Base-by-base conservation (phyloP, 2,888 invertebrate genomes). In the Saturnia pavonia region DNA sequence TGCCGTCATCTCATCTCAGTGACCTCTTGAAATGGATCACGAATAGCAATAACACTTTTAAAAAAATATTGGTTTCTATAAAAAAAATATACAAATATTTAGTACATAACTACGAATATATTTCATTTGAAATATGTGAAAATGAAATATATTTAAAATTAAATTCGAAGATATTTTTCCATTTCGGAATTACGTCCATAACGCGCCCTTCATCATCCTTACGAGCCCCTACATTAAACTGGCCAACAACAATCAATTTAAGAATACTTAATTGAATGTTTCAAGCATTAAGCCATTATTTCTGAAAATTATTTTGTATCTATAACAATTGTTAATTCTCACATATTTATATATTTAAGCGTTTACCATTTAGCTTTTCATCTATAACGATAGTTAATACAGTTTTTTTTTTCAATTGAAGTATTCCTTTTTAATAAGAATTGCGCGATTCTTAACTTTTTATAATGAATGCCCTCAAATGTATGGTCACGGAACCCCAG, bases 1-100 rank as follows among this genome's bases (percentile, higher is more conserved):
- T 75, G 77, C 76, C 74, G 80, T 81, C 22, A 63, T 40, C 34
- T 48, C 54, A 48, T 48, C 19, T 48, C 48, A n/a, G 65, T 42
- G n/a, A 40, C 57, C 66, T 65, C 69, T 69, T 34, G 57, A 60
- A 60, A 60, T 60, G 12, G 6, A 27, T 14, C 6, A 60, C 57
- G 6, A 60, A 60, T 60, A 27, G 12, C 19, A 48, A 48, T 48
- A 48, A 48, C 16, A 48, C 48, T 48, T 16, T 48, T 48, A 1
- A 48, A 19, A 48, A 19, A 6, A 19, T 19, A 7, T 19, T 6
- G 1, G n/a, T 48, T 48, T 48, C 19, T 4, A 34, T 2, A 34
- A 6, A 34, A 34, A 2, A 34, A 6, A 34, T 4, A 34, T 4
- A 34, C 34, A 34, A 34, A 34, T 2, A 34, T 34, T 34, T 34